Evolutionary conservation across 1,140 invertebrate species (phyloP), one percentile per base, ranked within the genome.

Genomic region (Penaeus vannamei): DNA sequence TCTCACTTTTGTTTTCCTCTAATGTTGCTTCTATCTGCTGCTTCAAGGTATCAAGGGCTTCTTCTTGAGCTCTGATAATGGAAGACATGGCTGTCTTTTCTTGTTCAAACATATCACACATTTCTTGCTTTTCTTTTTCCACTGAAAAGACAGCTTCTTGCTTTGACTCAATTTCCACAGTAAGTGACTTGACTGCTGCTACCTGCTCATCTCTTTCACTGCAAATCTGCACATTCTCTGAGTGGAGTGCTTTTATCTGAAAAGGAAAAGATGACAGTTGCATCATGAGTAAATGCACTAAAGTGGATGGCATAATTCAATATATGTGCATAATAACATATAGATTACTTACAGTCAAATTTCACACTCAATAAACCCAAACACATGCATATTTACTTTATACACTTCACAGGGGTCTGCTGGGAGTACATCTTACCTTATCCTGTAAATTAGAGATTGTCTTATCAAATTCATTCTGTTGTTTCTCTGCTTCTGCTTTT

Each of bases 41-140:
- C 62, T 83, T 77, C 23, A 87, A 46, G 26, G 79, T 8, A 53
- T 42, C 72, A 36, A 87, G 36, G 46, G 86, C 79, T 60, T 87
- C 86, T 81, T 87, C 86, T 42, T 83, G 80, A 23, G 32, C 62
- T 60, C 72, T 80, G 29, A 87, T 72, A 5, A 87, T 42, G 53
- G 20, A 62, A 69, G 32, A 66, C 62, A 69, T 29, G 42, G 86
- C 66, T 7, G 36, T 29, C 82, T n/a, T 83, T 60, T 87, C 87
- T 17, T 29, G 36, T 29, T 84, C 66, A 64, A 80, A 59, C 32
- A 62, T n/a, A 26, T 69, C 46, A n/a, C 26, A 42, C 20, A 87
- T 10, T n/a, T 46, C 61, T 20, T 66, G 42, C 61, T 42, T 81
- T 85, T 36, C 46, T 72, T 26, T 29, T 79, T 84, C 23, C 26